Evolutionary conservation across 2,797 vertebrate genomes (phyloP), one percentile per base, ranked within the genome.

Genomic region (Poeciliopsis turneri): DNA sequence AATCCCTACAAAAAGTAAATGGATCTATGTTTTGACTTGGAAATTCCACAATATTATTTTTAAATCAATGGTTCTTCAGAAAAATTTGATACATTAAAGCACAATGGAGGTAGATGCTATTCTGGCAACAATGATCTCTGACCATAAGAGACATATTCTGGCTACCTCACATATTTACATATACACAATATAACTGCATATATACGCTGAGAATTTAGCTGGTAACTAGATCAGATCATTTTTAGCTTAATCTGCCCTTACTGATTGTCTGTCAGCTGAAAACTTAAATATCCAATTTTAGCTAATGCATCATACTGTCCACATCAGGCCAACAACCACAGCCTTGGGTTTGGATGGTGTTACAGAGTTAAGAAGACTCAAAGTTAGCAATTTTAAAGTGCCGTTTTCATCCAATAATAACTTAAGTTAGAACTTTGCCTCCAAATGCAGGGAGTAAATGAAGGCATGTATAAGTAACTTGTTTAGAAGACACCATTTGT

Each of bases 11-110:
- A 43, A 16, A 25, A 51, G 69, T 72, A 30, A 15, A 16, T 53
- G 59, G 23, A 36, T 72, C 33, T 0, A 11, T 59, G 39, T 25
- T 39, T 20, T 49, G 64, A 74, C 74, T 68, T 70, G 3, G 16
- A 74, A 36, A 76, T 33, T 51, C 18, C 28, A 46, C 49, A 84
- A 43, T 2, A 4, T 23, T 43, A 72, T 55, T 59, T 69, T 57
- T 69, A 53, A 83, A n/a, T 0, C 2, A 72, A 73, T 15, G 25
- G 49, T 81, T 11, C 46, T 53, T 46, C 64, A 77, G 43, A 76
- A 81, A 84, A 55, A 74, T 77, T 72, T 83, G 80, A 83, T 75
- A 78, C 78, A 79, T 80, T 79, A 85, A 20, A 71, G 46, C 72
- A 74, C 80, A 82, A 76, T 77, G 74, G 59, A 25, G 11, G 39